Percentiles rank a stretch among this genome's conserved stretches.
These are phyloP conservation scores for Polypterus senegalus DNA, from an alignment of 2,113 vertebrate species.

Conservation along the genomic window DNA sequence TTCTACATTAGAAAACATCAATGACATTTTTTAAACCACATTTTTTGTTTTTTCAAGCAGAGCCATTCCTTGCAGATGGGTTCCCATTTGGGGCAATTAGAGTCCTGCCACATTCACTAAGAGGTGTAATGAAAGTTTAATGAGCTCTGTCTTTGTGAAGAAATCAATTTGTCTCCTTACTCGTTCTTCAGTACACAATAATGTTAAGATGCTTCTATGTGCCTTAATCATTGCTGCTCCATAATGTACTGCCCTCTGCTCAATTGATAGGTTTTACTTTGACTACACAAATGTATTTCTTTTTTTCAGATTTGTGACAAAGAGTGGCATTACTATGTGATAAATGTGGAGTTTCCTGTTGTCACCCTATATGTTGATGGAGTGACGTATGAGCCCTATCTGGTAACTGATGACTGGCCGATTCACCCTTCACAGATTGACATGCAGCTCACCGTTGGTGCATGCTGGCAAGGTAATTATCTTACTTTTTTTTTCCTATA, in stretches of 20 bases:
- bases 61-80: background rate
- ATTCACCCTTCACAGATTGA: slow-evolving; percentile 93
- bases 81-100: slow-evolving; percentile 9
- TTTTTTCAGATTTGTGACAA: slow-evolving; percentile 84
- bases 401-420: slow-evolving; percentile 96
- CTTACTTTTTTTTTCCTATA: too few species aligned
- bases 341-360: slow-evolving; percentile 86
- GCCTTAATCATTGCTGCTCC: too few species aligned
- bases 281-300: slow-evolving; percentile 18
- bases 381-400: slow-evolving; percentile 83
- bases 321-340: slow-evolving; percentile 96
- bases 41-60: background rate
- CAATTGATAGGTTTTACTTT: too few species aligned
- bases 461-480: slow-evolving; percentile 91
- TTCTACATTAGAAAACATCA: too few species aligned
- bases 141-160: background rate
- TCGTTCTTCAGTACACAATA: too few species aligned
- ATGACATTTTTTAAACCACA: too few species aligned
- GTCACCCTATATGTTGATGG: slow-evolving; percentile 91
- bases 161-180: too few species aligned
- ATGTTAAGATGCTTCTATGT: too few species aligned
- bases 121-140: background rate
- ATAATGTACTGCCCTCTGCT: too few species aligned
- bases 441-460: slow-evolving; percentile 88
- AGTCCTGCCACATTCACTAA: background rate